phyloP scores from a whole-genome alignment of 2,797 vertebrate species.

The Liasis olivaceus region DNA sequence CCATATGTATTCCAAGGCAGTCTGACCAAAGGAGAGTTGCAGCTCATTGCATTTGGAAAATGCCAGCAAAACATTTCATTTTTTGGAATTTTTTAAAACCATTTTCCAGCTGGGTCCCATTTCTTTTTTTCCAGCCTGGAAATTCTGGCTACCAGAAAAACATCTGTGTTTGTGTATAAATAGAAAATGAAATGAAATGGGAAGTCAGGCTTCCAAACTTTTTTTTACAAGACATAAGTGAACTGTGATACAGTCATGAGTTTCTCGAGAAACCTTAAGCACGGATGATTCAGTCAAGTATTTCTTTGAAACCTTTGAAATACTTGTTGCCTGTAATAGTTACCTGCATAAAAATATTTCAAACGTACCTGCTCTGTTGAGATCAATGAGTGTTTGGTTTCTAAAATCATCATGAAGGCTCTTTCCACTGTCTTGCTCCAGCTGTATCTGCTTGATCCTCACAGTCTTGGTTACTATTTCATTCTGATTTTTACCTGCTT shows the following conservation, averaged over 20 bases:
- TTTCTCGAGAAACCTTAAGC: not conserved
- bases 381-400: constrained; percentile 89
- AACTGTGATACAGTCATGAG: not conserved
- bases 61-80: not conserved
- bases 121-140: not conserved
- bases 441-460: constrained; percentile 91
- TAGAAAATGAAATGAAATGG: not conserved
- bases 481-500: constrained; percentile 73
- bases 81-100: not conserved
- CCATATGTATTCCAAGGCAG: not conserved
- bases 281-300: not conserved
- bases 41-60: not conserved
- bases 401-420: constrained; percentile 89
- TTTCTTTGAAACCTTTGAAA: not conserved
- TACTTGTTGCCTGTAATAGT: not conserved
- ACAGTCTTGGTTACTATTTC: constrained; percentile 81
- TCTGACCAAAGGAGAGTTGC: not conserved
- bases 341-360: not conserved
- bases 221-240: not conserved
- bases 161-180: not conserved
- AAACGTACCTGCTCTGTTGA: constrained; percentile 89
- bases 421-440: constrained; percentile 99
- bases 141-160: not conserved
- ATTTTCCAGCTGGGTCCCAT: not conserved
- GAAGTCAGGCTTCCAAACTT: not conserved